Percentiles rank a stretch among this genome's conserved stretches.
phyloP scores from a whole-genome alignment of 1,140 invertebrate species.

The Glossosoma conforme region DNA sequence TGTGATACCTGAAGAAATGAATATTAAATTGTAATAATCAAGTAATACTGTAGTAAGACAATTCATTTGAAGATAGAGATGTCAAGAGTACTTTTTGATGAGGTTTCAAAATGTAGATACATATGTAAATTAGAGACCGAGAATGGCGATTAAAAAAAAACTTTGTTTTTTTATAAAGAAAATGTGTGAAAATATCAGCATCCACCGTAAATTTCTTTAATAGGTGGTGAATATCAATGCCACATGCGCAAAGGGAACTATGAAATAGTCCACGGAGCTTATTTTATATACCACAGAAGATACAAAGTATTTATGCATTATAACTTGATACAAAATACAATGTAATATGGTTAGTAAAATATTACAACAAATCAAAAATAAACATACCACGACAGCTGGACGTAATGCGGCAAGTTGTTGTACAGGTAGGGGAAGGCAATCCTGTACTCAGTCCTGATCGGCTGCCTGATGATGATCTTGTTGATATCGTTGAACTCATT shows the following conservation, averaged over 20 bases:
- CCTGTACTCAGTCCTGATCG: constrained; percentile 96
- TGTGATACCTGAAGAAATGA: constrained; percentile 81
- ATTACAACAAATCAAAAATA: constrained; percentile 7
- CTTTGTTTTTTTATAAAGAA: constrained; percentile 2
- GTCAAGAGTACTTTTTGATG: no score
- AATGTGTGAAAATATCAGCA: constrained; percentile 26
- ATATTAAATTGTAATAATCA: constrained; percentile 7
- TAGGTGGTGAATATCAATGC: constrained; percentile 24
- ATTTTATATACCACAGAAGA: neutral
- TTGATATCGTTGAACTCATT: constrained; percentile 99
- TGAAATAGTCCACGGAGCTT: neutral
- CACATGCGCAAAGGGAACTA: neutral
- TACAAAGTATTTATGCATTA: neutral
- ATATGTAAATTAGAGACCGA: no score
- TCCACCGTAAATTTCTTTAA: constrained; percentile 13
- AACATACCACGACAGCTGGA: constrained; percentile 88
- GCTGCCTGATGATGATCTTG: constrained; percentile 98
- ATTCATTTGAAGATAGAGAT: no score
- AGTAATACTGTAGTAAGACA: no score
- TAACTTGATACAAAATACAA: constrained; percentile 10
- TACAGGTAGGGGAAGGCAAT: constrained; percentile 99
- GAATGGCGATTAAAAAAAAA: no score
- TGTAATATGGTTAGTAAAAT: neutral
- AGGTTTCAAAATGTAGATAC: no score
- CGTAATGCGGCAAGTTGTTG: constrained; percentile 96